Base-by-base conservation (phyloP, 1,140 invertebrate genomes). In the Drosophila nannoptera region DNA sequence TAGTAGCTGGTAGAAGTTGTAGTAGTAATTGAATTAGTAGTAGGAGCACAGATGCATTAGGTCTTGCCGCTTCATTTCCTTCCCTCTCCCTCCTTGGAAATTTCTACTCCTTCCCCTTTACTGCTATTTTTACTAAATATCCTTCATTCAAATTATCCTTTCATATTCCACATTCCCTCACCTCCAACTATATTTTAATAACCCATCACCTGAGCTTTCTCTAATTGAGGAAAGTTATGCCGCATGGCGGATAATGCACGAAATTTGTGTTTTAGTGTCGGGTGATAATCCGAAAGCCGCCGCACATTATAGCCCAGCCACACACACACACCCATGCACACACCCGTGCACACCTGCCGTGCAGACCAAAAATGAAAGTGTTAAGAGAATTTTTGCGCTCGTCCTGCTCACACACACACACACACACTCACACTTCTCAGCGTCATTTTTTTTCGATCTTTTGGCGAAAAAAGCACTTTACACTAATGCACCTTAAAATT, bases 401-500 rank as follows among this genome's bases (percentile, higher is more conserved):
- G 72, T 64, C 59, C 52, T 64, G 69, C 64, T 2, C 22, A 22
- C 22, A 22, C 22, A 22, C 3, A 22, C 22, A 22, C 22, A 22
- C 22, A 22, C 22, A 22, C 22, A 22, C 22, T 2, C 22, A 69
- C 80, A 75, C 78, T 83, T 83, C 76, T 84, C 72, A 54, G 55
- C 81, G 49, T 50, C 63, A 60, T 84, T 74, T 64, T 49, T 49
- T 55, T 77, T 59, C 62, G 58, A 64, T 74, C 74, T 75, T 75
- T 86, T 62, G 71, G 73, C 50, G 71, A 71, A 75, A 78, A 83
- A 86, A 86, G 77, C 81, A 86, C 81, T 86, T 87, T 86, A 72
- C 81, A 86, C 81, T 86, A 86, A 86, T 86, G 81, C 81, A 86
- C 82, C 77, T 86, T 78, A 75, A 86, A 86, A 81, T 86, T 86